Percentiles rank a stretch among this genome's conserved stretches.
Evolutionary conservation across 2,797 vertebrate species (phyloP).

Genomic region (Myotis vivesi): DNA sequence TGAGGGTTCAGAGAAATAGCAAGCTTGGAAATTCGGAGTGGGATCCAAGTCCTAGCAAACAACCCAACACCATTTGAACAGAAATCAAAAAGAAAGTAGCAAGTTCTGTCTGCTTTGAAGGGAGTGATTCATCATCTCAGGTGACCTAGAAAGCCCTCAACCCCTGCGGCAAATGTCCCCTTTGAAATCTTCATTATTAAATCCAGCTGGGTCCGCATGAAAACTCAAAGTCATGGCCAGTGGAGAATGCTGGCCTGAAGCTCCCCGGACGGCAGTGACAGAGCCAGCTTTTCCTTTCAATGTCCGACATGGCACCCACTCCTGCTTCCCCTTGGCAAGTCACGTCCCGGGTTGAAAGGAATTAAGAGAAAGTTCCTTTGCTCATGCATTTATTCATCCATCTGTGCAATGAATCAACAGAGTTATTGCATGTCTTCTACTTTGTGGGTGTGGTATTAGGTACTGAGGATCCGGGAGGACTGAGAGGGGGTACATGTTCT

Average conservation of each 20-base stretch:
- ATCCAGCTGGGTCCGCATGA: constrained; percentile 6
- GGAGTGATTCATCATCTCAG: constrained; percentile 28
- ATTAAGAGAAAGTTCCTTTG: background rate
- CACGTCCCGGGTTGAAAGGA: background rate
- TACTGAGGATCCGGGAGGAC: background rate
- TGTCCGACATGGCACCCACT: background rate
- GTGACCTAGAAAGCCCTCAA: constrained; percentile 46
- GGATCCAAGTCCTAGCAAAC: background rate
- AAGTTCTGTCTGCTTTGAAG: constrained; percentile 48
- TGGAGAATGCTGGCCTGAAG: background rate
- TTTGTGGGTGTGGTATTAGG: background rate
- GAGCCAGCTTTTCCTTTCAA: background rate
- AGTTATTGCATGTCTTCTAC: background rate
- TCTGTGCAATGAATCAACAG: background rate
- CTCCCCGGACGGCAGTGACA: background rate
- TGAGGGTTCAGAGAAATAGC: background rate
- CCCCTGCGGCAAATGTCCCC: background rate
- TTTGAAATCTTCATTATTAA: constrained; percentile 62
- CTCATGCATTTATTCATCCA: background rate
- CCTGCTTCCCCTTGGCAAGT: background rate
- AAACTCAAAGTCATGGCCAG: constrained; percentile 24
- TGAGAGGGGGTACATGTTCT: background rate
- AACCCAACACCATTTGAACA: background rate
- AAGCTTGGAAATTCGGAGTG: background rate
- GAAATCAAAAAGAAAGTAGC: constrained; percentile 9